Conservation (phyloP, 2,888 invertebrate genomes). For the Drosophila maculinotata region DNA sequence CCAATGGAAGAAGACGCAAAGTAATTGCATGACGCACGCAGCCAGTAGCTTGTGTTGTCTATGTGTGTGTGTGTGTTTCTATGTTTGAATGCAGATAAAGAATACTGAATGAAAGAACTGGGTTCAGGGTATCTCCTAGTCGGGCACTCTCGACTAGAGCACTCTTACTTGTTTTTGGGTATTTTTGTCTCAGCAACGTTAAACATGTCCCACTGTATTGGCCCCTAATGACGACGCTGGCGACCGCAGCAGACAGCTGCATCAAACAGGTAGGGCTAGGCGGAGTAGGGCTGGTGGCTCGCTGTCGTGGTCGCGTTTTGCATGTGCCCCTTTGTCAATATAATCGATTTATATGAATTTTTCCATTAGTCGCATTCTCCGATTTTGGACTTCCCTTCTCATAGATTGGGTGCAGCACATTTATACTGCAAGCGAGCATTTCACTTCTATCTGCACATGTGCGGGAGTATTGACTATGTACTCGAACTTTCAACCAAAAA, state of each 20-base stretch:
- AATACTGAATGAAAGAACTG: no score
- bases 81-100: no score
- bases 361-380: slow-evolving; percentile 83
- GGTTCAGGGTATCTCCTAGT: no score
- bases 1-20: no score
- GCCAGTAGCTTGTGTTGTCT: no score
- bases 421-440: slow-evolving; percentile 12
- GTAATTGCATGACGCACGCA: no score
- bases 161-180: slow-evolving; percentile 8
- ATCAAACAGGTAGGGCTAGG: neutral
- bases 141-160: no score
- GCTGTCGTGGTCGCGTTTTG: slow-evolving; percentile 19
- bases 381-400: slow-evolving; percentile 55
- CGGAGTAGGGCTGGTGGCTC: slow-evolving; percentile 1
- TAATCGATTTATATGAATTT: slow-evolving; percentile 84
- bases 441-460: slow-evolving; percentile 30
- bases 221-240: slow-evolving; percentile 35
- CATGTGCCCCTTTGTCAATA: slow-evolving; percentile 75
- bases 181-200: slow-evolving; percentile 21
- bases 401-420: slow-evolving; percentile 15
- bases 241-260: slow-evolving; percentile 30
- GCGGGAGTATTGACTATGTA: slow-evolving; percentile 50
- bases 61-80: no score
- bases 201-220: slow-evolving; percentile 41
- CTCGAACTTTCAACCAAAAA: slow-evolving; percentile 62